Evolutionary conservation across 1,140 invertebrate species (phyloP), one percentile per base, ranked within the genome.

Genomic region (Palaemon carinicauda): DNA sequence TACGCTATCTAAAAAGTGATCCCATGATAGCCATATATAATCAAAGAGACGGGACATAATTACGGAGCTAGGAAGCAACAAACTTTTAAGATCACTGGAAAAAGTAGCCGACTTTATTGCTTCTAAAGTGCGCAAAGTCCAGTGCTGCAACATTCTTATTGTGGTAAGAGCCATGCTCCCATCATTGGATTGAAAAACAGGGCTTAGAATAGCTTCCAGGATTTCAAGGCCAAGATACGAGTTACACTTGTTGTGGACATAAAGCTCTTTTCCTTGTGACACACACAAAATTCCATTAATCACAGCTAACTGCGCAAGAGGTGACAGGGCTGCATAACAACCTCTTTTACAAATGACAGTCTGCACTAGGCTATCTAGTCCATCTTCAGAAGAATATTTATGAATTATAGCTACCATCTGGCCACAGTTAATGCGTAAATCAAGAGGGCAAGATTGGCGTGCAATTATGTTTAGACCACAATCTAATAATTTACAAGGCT

Each of bases 1-100:
- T 7, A 86, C 84, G 27, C 84, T 86, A n/a, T 86, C 84, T 41
- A 86, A 31, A 52, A 86, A 86, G 50, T 86, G 84, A 73, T 86
- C 84, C 84, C 84, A 86, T 19, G 65, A 65, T 56, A 86, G 31
- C 84, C 84, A 86, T 15, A 86, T 21, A 24, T 86, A 86, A 3
- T 86, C 84, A 33, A 86, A 41, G 27, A 86, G 51, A 54, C 29
- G 50, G 29, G 65, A 24, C 65, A 86, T 50, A 2, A 80, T 51
- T 53, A 50, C 41, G 33, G 77, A 86, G 3, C n/a, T 73, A 0
- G 78, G 27, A 21, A 79, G 27, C 14, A 80, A 74, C 15, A 71
- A 21, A 10, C 15, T 33, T 80, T 51, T 80, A 17, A 54, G n/a
- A 29, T 41, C 27, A 5, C 74, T 52, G 24, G 17, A 17, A 41